Base-by-base conservation (phyloP, 2,797 vertebrate species). In the Chiroxiphia lanceolata region DNA sequence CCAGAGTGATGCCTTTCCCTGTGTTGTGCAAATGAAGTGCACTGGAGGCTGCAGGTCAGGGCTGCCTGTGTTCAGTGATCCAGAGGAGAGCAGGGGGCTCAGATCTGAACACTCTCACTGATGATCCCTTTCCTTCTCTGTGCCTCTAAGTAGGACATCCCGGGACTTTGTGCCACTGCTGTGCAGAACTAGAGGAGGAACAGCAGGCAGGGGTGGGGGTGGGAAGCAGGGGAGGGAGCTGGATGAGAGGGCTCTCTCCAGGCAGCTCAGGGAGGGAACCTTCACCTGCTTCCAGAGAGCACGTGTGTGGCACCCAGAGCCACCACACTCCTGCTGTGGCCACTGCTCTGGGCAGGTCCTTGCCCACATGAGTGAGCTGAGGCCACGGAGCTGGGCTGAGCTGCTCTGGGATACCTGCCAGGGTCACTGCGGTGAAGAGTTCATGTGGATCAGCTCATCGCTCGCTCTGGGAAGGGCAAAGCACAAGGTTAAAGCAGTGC, bases 401-500 rank as follows among this genome's bases (percentile, higher is more conserved):
- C 83, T 1, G 0, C n/a, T 7, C 51, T 6, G 33, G 90, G 85
- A 3, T 5, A 4, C 19, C 77, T 65, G 84, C 64, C 68, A 19
- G 50, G 42, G 54, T 7, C 21, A 10, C 44, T 25, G 82, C 10
- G 48, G 13, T 4, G 26, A 10, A 4, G 50, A 38, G 68, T n/a
- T 57, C 13, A 0, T 1, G 26, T 0, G 7, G 63, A 33, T 48
- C 38, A 9, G 26, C 27, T 34, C 36, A 22, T 64, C 82, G 26
- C 71, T 71, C 22, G 2, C n/a, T 69, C 10, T 27, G 53, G 44
- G 86, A 48, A 70, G 70, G 87, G 33, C 18, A 23, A 26, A 34
- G 78, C 75, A 13, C 0, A 1, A 50, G 31, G 50, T 23, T 1
- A 1, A 4, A 40, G 59, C 64, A 0, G 0, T 80, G 44, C 53